These are phyloP conservation scores for Drosophila fulvimacula DNA, from an alignment of 2,888 invertebrate genomes.

Conservation along the genomic window DNA sequence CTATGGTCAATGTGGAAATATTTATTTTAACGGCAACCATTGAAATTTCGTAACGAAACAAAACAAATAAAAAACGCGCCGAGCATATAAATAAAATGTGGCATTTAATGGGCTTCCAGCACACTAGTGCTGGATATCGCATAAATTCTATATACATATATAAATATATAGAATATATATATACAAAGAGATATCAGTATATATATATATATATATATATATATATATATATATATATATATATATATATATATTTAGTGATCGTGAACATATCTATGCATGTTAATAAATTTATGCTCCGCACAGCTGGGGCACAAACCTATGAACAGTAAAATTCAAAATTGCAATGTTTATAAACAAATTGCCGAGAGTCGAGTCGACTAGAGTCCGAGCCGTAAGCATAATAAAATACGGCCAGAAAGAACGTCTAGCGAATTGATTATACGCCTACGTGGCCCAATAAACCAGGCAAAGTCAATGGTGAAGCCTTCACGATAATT, in stretches of 20 bases:
- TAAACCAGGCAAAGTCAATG: constrained; percentile 65
- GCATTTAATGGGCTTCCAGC: constrained; percentile 65
- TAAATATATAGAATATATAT: not conserved
- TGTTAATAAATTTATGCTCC: constrained; percentile 79
- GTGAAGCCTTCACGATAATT: constrained; percentile 65
- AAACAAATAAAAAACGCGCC: constrained; percentile 62
- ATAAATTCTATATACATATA: constrained; percentile 37
- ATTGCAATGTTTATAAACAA: constrained; percentile 81
- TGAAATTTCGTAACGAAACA: constrained; percentile 69
- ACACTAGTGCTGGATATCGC: constrained; percentile 36
- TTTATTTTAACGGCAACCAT: constrained; percentile 63
- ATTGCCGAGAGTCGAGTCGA: constrained; percentile 44
- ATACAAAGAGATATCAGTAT: constrained; percentile 28
- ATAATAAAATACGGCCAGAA: constrained; percentile 65
- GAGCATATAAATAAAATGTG: constrained; percentile 75
- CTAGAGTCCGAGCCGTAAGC: constrained; percentile 31
- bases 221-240: constrained; percentile 35
- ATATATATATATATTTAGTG: constrained; percentile 31
- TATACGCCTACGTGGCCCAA: constrained; percentile 79
- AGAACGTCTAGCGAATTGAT: constrained; percentile 55
- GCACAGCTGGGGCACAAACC: constrained; percentile 59
- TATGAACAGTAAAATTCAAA: constrained; percentile 71
- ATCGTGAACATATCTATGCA: constrained; percentile 36
- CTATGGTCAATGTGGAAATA: constrained; percentile 48
- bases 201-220: constrained; percentile 13